Conservation (phyloP, 1,140 invertebrate species). For the Bombus confusus region DNA sequence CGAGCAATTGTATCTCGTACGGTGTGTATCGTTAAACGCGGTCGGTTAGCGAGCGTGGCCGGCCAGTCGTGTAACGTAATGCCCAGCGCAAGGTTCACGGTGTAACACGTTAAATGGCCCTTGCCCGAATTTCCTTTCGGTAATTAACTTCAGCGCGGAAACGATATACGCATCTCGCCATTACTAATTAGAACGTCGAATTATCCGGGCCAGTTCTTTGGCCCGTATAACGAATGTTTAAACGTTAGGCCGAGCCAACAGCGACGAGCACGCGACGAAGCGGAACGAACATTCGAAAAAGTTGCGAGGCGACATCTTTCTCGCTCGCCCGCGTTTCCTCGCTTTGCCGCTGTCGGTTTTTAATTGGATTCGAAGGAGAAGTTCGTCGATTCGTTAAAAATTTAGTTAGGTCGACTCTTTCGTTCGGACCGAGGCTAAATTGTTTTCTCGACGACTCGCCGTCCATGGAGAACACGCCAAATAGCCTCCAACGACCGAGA, state of each 20-base stretch:
- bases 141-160: constrained; percentile 54
- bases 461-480: not conserved
- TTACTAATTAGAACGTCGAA: constrained; percentile 56
- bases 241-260: constrained; percentile 36
- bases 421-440: constrained; percentile 19
- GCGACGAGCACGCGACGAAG: constrained; percentile 42
- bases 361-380: constrained; percentile 48
- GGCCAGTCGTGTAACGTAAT: constrained; percentile 44
- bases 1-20: constrained; percentile 43
- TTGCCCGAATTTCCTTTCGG: constrained; percentile 57
- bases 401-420: constrained; percentile 46
- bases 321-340: not conserved
- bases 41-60: constrained; percentile 49
- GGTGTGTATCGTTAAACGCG: constrained; percentile 42
- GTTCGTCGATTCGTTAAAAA: constrained; percentile 55
- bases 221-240: constrained; percentile 55
- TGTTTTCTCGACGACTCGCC: constrained; percentile 30
- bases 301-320: not conserved
- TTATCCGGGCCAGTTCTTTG: constrained; percentile 40
- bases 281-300: constrained; percentile 52
- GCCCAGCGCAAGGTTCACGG: constrained; percentile 49
- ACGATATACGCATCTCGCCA: constrained; percentile 51
- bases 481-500: too few relatives aligned
- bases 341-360: not conserved
- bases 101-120: constrained; percentile 54